Base-by-base conservation (phyloP, 2,888 invertebrate species). In the Pristionchus arcanus region DNA sequence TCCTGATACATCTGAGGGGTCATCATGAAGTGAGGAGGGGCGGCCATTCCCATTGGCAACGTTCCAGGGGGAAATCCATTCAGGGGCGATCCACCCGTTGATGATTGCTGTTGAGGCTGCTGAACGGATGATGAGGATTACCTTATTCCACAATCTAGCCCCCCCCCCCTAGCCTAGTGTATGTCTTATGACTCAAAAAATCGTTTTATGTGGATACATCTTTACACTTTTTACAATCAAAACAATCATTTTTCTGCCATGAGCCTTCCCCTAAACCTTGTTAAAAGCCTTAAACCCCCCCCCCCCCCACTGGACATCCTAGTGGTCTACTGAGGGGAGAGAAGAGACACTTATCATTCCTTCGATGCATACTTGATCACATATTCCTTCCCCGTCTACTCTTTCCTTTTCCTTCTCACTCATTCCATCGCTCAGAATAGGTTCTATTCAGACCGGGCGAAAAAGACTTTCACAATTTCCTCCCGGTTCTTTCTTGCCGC, bases 1-100 rank as follows among this genome's bases (percentile, higher is more conserved):
- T 95, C 94, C 90, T 94, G 94, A 90, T 95, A 95, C 66, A 94
- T 94, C 37, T 91, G 92, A 15, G 94, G 94, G 2, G 94, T 90
- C 63, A 93, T 87, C 88, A 92, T 93, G 85, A 94, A 93, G 28
- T 90, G 84, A 28, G 89, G 90, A 71, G 89, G 63, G 2, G 89
- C 86, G 25, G 63, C 68, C 25, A 91, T 42, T 68, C 31, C 42
- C 34, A 42, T n/a, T 16, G 49, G 28, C 4, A n/a, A 2, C 87
- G 68, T 59, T 21, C 87, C 87, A 28, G 85, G 85, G 31, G 89
- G 49, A 77, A 49, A 68, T n/a, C 89, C 63, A n/a, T 59, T 55
- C 68, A 49, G 59, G 55, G 59, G 88, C 13, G 42, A 77, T 1
- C 83, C 66, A 15, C 34, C 89, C 34, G 84, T n/a, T 11, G 21